Evolutionary conservation across 2,888 invertebrate genomes (phyloP).

Genomic region (Drosophila pullipes): DNA sequence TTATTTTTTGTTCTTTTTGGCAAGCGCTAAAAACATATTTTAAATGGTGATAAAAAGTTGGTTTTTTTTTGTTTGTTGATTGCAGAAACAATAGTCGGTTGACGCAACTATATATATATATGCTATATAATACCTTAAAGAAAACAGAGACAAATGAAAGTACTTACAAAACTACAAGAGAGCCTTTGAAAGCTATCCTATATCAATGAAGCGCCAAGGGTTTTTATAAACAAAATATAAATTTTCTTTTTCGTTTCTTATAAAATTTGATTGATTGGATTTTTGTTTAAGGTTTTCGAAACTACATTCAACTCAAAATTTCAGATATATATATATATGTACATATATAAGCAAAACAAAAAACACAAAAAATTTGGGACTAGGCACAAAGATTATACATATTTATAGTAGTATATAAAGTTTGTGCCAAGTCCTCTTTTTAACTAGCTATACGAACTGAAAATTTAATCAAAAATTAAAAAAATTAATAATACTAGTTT

Average conservation of each 20-base stretch:
- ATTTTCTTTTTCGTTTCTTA: conserved; percentile 88
- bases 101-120: conserved; percentile 21
- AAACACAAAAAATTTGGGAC: conserved; percentile 20
- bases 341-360: conserved; percentile 15
- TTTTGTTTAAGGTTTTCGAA: conserved; percentile 33
- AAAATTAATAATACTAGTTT: conserved; percentile 51
- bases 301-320: conserved; percentile 41
- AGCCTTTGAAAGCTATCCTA: conserved; percentile 86
- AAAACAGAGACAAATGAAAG: conserved; percentile 84
- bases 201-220: conserved; percentile 86
- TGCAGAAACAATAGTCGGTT: conserved; percentile 14
- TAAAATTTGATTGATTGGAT: conserved; percentile 45
- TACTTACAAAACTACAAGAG: conserved; percentile 86
- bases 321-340: conserved; percentile 13
- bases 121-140: conserved; percentile 65
- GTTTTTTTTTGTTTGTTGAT: conserved; percentile 5
- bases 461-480: conserved; percentile 15
- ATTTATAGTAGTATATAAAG: neutral
- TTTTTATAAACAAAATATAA: conserved; percentile 90
- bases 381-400: conserved; percentile 30
- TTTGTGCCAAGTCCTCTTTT: conserved; percentile 26
- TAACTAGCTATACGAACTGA: conserved; percentile 33
- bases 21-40: conserved; percentile 11
- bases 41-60: conserved; percentile 9
- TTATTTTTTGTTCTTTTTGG: neutral